Evolutionary conservation across 2,113 vertebrate species (phyloP).

Genomic region (Cairina moschata): DNA sequence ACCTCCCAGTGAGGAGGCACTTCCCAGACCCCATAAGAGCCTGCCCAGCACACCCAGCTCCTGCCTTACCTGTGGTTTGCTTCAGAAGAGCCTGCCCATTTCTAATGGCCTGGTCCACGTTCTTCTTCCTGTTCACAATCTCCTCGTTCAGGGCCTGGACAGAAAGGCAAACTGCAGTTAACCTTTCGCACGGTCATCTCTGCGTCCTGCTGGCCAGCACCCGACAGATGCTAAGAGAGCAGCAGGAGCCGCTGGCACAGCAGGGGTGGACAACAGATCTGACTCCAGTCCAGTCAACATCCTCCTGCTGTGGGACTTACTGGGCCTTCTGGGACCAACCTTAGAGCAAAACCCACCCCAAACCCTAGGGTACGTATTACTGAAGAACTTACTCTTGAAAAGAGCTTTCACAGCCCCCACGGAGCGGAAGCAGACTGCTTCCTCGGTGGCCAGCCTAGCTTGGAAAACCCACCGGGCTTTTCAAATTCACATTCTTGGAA

Average conservation of each 20-base stretch:
- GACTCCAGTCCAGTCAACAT: not conserved
- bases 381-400: not conserved
- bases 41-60: fast-evolving
- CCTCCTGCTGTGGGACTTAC: fast-evolving
- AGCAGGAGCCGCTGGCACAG: not conserved
- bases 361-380: not conserved
- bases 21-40: not conserved
- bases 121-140: slow-evolving; percentile 96
- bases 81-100: slow-evolving; percentile 97
- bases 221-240: not conserved
- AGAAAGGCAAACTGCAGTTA: slow-evolving; percentile 32
- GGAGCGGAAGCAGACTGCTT: not conserved
- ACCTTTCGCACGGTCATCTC: not conserved
- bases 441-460: not conserved
- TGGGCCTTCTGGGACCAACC: not conserved
- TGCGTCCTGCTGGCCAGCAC: not conserved
- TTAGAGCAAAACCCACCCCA: not conserved
- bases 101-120: slow-evolving; percentile 96
- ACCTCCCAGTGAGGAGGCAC: not conserved
- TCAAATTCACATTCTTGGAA: not conserved
- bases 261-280: not conserved
- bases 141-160: slow-evolving; percentile 93
- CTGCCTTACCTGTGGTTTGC: slow-evolving; percentile 92
- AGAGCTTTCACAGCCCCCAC: not conserved
- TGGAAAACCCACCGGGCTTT: not conserved